Base-by-base conservation (phyloP, 2,113 vertebrate genomes). In the Mirza zaza region DNA sequence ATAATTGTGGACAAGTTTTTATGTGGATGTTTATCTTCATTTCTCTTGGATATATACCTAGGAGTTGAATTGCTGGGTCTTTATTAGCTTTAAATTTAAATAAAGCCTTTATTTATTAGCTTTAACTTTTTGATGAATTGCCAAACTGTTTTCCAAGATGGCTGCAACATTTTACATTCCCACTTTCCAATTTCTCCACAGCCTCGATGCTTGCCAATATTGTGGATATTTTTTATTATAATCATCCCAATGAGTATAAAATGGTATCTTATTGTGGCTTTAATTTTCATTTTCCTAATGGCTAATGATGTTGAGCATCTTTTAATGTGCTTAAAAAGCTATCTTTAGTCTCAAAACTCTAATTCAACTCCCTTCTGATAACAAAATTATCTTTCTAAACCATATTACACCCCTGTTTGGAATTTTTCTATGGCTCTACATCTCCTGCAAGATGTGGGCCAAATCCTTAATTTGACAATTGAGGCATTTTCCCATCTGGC, bases 351-450 rank as follows among this genome's bases (percentile, higher is more conserved):
- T 95, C 88, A 90, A 90, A 68, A 25, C 9, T 96, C 77, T 84
- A 79, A 59, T 34, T 79, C 48, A 42, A 76, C 18, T 5, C 36
- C 12, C 27, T 39, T 95, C 55, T 94, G 45, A 77, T 90, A 79
- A 32, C 15, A 61, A 82, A 89, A 82, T 77, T 86, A 86, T 55
- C 75, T 81, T 94, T 81, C 57, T 61, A 94, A 90, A 84, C 48
- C n/a, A 55, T 21, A 55, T 77, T 71, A 75, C 0, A 83, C n/a
- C n/a, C 42, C 25, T 45, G 48, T 87, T 50, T 87, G 68, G 52
- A 65, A 82, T 23, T 93, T 83, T 67, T 91, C 55, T n/a, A 8
- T 48, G 36, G 79, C 45, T 83, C 14, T 82, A 25, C 12, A 50
- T 76, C 42, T 86, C 57, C 9, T 82, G 36, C 14, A 59, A 55